Percentiles rank a stretch among this genome's conserved stretches.
These are phyloP conservation scores for Acholoe squamosa DNA, from an alignment of 2,888 invertebrate genomes.

Conservation along the genomic window DNA sequence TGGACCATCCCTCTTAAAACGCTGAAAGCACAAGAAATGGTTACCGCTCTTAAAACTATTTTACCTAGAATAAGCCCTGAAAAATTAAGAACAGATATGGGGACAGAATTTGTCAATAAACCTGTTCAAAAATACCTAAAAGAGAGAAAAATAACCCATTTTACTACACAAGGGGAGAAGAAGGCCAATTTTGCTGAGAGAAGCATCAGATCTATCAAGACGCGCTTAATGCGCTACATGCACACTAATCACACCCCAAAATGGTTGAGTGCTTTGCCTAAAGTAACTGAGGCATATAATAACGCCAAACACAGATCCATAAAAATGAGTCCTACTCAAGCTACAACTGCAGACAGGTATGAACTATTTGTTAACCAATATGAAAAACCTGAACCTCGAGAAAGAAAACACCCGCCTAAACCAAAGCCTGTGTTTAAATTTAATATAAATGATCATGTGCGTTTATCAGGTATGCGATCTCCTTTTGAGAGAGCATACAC, in stretches of 20 bases:
- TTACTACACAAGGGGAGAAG: not conserved
- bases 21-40: not conserved
- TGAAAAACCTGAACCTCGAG: not conserved
- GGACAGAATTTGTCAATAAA: not conserved
- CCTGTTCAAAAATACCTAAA: not conserved
- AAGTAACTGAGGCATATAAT: slow-evolving; percentile 21
- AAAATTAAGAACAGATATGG: too few relatives aligned
- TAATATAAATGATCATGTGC: not conserved
- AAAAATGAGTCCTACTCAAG: not conserved
- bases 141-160: not conserved
- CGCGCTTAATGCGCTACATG: not conserved
- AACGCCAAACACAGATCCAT: too few relatives aligned
- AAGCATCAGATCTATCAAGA: not conserved
- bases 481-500: not conserved
- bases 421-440: not conserved
- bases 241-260: not conserved
- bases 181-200: slow-evolving; percentile 29
- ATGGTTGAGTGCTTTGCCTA: not conserved
- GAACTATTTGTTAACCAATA: not conserved
- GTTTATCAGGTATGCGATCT: not conserved
- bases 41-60: not conserved
- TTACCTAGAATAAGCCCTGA: not conserved
- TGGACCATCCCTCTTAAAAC: not conserved
- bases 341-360: not conserved
- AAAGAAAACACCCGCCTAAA: not conserved